Evolutionary conservation across 1,140 invertebrate species (phyloP).

Genomic region (Planococcus citri): DNA sequence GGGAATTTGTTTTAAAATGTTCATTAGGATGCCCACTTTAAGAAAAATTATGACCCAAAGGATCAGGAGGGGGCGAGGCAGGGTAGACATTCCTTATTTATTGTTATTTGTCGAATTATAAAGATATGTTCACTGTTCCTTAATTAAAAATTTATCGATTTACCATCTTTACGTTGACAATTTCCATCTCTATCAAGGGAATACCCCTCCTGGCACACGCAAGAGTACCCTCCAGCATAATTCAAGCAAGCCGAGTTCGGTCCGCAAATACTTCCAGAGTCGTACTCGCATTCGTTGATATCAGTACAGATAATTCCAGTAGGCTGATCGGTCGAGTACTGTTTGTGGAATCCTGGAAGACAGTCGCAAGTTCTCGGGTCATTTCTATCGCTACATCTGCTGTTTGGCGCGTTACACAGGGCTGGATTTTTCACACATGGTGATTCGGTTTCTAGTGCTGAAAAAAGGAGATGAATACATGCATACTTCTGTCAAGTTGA

Average conservation of each 20-base stretch:
- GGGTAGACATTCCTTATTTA: too few species aligned
- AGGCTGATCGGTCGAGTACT: not conserved
- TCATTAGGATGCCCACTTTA: too few species aligned
- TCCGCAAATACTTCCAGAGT: conserved; percentile 32
- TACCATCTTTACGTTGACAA: not conserved
- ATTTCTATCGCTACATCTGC: not conserved
- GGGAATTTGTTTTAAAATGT: too few species aligned
- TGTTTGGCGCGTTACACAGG: conserved; percentile 20
- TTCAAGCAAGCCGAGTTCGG: conserved; percentile 38
- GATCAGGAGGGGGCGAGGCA: too few species aligned
- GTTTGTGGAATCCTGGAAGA: conserved; percentile 24
- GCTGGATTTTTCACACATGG: conserved; percentile 21
- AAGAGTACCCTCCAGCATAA: conserved; percentile 33
- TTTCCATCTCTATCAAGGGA: not conserved
- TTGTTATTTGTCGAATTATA: too few species aligned
- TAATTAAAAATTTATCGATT: not conserved
- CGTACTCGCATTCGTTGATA: conserved; percentile 58
- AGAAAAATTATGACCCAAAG: too few species aligned
- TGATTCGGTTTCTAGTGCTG: not conserved
- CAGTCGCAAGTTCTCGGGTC: conserved; percentile 22
- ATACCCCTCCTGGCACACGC: conserved; percentile 34
- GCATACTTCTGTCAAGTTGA: not conserved
- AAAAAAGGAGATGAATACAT: not conserved
- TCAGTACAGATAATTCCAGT: conserved; percentile 40
- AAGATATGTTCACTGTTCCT: too few species aligned